Percentiles rank a stretch among this genome's conserved stretches.
Conservation (phyloP, 2,797 vertebrate species). For the Takifugu rubripes region DNA sequence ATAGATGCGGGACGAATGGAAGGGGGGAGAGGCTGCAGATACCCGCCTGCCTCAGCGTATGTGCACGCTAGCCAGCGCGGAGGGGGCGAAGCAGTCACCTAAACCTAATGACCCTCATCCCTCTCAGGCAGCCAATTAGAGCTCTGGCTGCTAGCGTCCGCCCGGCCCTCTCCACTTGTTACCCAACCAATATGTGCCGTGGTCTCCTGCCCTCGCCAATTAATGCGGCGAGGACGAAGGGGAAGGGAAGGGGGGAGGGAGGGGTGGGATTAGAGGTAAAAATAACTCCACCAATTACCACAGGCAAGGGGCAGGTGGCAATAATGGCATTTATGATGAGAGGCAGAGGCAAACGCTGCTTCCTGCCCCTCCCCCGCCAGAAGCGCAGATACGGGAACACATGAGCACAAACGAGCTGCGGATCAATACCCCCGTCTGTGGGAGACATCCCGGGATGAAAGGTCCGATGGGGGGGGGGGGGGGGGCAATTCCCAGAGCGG, state of each 20-base stretch:
- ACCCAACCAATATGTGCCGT: slow-evolving; percentile 60
- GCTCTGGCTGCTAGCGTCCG: slow-evolving; percentile 51
- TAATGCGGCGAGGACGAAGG: slow-evolving; percentile 56
- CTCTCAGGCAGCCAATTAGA: slow-evolving; percentile 75
- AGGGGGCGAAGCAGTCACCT: slow-evolving; percentile 51
- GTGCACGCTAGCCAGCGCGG: slow-evolving; percentile 3
- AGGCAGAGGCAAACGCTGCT: neutral
- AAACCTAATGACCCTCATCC: slow-evolving; percentile 71
- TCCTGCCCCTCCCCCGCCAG: neutral
- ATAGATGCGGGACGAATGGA: neutral
- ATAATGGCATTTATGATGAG: slow-evolving; percentile 31
- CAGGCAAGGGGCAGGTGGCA: slow-evolving; percentile 34
- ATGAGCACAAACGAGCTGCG: too few species aligned
- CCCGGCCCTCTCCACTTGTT: slow-evolving; percentile 59
- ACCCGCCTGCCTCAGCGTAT: neutral
- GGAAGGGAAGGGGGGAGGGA: slow-evolving; percentile 28
- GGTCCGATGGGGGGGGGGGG: too few species aligned
- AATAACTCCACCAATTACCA: slow-evolving; percentile 63
- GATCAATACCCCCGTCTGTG: too few species aligned
- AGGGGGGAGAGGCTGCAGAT: slow-evolving; percentile 3
- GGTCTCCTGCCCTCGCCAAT: slow-evolving; percentile 69
- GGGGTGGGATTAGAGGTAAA: slow-evolving; percentile 51
- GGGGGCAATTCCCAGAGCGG: too few species aligned
- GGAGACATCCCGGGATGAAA: too few species aligned
- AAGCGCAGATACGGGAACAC: neutral